These are phyloP conservation scores for Dendroctonus valens DNA, from an alignment of 1,140 invertebrate genomes.

Conservation along the genomic window DNA sequence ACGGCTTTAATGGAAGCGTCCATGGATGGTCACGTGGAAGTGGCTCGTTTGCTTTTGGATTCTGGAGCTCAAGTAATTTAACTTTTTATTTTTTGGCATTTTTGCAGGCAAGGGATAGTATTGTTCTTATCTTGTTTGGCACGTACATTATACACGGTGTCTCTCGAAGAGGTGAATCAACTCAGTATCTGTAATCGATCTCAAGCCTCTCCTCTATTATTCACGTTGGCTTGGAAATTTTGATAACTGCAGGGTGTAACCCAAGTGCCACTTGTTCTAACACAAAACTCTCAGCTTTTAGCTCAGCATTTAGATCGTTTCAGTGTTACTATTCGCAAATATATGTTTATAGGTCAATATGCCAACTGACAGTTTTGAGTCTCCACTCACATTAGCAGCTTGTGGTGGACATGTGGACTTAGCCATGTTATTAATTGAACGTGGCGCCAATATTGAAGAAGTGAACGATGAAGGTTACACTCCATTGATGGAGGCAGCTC, in stretches of 20 bases:
- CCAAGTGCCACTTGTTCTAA: no score
- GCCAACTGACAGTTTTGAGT: slow-evolving; percentile 99
- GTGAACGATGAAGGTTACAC: slow-evolving; percentile 99
- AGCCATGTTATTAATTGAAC: slow-evolving; percentile 90
- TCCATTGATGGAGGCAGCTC: slow-evolving; percentile 96
- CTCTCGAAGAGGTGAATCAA: no score
- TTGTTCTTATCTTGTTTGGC: no score
- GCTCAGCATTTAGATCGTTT: no score
- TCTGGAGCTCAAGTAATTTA: slow-evolving; percentile 81
- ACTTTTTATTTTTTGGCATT: background rate
- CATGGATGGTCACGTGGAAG: slow-evolving; percentile 99
- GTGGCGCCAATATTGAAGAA: slow-evolving; percentile 98
- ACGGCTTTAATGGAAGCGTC: slow-evolving; percentile 99
- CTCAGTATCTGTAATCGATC: no score
- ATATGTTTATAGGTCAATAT: slow-evolving; percentile 66
- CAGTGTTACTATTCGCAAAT: background rate
- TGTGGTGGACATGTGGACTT: slow-evolving; percentile 98
- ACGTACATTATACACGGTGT: no score
- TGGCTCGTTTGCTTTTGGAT: slow-evolving; percentile 83
- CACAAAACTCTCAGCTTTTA: no score
- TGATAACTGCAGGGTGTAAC: no score
- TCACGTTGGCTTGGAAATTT: no score
- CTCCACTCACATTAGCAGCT: slow-evolving; percentile 94
- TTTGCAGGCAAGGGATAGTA: no score
- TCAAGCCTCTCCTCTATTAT: no score